Evolutionary conservation across 2,797 vertebrate species (phyloP).

Genomic region (Anas bernieri): DNA sequence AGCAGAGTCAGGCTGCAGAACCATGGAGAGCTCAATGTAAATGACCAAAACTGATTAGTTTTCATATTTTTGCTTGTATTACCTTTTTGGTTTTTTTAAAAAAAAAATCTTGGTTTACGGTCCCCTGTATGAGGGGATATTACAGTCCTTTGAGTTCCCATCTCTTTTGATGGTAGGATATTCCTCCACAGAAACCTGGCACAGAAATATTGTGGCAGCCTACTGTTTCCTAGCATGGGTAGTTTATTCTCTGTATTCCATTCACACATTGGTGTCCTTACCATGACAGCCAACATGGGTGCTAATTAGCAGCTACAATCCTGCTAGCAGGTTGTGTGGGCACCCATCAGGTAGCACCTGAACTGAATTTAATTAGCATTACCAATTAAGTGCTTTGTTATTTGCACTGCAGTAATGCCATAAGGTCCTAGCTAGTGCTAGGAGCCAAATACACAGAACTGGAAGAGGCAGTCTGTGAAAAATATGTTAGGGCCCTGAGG

Average conservation of each 20-base stretch:
- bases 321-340: conserved; percentile 14
- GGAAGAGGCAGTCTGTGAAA: neutral
- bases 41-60: neutral
- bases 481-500: neutral
- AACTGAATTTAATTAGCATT: conserved; percentile 15
- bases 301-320: conserved; percentile 55
- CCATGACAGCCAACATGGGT: neutral
- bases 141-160: neutral
- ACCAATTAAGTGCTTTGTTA: neutral
- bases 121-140: neutral
- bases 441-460: neutral
- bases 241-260: conserved; percentile 45
- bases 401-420: neutral
- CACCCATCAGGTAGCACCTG: conserved; percentile 40
- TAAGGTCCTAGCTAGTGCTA: neutral
- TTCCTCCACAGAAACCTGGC: neutral
- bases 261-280: conserved; percentile 32
- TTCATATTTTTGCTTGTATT: neutral
- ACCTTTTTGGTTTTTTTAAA: neutral
- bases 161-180: neutral
- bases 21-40: neutral
- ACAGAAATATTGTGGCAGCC: neutral
- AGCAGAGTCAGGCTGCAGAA: neutral
- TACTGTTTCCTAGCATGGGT: neutral
- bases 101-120: neutral